Percentiles rank a stretch among this genome's conserved stretches.
These are phyloP conservation scores for Entomobrya multifasciata DNA, from an alignment of 2,888 invertebrate genomes.

Conservation along the genomic window DNA sequence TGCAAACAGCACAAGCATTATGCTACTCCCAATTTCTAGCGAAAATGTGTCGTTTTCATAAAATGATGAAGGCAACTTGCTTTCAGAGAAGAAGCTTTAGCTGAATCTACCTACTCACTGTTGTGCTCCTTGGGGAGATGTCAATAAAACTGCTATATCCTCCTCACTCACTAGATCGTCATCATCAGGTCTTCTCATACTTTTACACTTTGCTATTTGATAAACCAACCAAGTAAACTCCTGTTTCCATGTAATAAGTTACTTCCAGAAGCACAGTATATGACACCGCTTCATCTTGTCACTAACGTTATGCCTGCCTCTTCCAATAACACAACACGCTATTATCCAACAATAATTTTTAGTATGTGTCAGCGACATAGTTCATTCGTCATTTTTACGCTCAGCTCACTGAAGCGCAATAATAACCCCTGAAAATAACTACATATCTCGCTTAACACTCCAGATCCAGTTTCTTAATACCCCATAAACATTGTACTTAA, in stretches of 20 bases:
- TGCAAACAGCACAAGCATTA: no score
- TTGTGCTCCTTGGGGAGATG: background rate
- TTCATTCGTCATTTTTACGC: background rate
- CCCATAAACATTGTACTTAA: no score
- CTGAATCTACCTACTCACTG: background rate
- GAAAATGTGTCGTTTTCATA: no score
- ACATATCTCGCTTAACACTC: no score
- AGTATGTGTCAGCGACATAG: background rate
- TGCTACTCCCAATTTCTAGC: no score
- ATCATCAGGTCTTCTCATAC: background rate
- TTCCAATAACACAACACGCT: background rate
- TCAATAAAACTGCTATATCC: conserved; percentile 16
- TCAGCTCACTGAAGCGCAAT: no score
- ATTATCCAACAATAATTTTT: background rate
- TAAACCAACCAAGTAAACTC: no score
- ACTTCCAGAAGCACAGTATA: background rate
- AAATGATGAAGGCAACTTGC: background rate
- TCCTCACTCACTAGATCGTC: background rate
- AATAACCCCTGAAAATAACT: no score
- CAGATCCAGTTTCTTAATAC: no score
- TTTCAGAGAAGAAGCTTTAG: background rate
- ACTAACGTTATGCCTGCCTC: background rate
- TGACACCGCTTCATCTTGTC: background rate
- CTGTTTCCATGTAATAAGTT: no score
- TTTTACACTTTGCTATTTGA: no score